Base-by-base conservation (phyloP, 2,888 invertebrate genomes). In the Dromius quadrimaculatus region DNA sequence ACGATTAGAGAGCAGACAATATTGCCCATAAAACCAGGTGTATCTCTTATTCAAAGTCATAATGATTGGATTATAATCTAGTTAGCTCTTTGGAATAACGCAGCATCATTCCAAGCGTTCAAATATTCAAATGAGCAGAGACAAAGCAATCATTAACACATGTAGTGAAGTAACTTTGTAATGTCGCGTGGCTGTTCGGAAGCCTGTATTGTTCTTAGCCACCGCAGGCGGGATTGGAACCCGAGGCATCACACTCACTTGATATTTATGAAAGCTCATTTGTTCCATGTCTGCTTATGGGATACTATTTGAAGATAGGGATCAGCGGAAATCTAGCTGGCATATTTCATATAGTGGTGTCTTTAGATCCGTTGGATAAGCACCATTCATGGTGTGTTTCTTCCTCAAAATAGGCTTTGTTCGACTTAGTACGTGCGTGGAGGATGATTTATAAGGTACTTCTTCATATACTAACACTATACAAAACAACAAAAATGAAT, bases 201-300 rank as follows among this genome's bases (percentile, higher is more conserved):
- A 36, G 36, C 41, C 41, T 11, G 41, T 15, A 41, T 41, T 41
- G 41, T 41, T 41, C 41, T 6, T 5, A 2, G 6, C 15, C 4
- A n/a, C 50, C 50, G 15, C 23, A 13, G 50, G 50, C 50, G 50
- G 28, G 50, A 13, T 5, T 54, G 28, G 50, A 54, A 28, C 50
- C 50, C 23, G 15, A 17, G 28, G 28, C 28, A 5, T 11, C 41
- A 5, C 63, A 38, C 41, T 15, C 63, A 38, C 28, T 45, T 22
- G 45, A 65, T 50, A 65, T 65, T 65, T 65, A 65, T 65, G 65
- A 50, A 65, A 59, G 59, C 43, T 68, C 57, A 68, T 68, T 68
- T 68, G 68, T 68, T 68, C 43, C 59, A 43, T 59, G 68, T 68
- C 68, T 59, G 68, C 68, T 68, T 68, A 68, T 68, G 68, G 68